phyloP scores from a whole-genome alignment of 2,888 invertebrate genomes.

The Neocrepidodera transversa region DNA sequence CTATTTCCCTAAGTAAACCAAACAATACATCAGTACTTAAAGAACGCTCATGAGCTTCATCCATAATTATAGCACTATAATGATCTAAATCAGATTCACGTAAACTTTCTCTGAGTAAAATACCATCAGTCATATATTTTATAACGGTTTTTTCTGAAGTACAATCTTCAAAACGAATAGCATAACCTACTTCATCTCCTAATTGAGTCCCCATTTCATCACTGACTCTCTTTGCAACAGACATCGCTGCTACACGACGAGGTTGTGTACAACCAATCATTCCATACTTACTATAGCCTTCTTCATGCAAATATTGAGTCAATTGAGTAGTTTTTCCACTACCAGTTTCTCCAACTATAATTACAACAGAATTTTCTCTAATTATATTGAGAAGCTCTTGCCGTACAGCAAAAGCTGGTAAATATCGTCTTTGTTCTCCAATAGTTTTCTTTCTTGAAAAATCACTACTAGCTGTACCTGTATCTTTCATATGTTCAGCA shows the following conservation, averaged over 20 bases:
- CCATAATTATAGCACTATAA: slow-evolving; percentile 99
- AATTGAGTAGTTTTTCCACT: slow-evolving; percentile 98
- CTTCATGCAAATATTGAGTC: slow-evolving; percentile 97
- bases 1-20: slow-evolving; percentile 90
- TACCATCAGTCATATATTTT: slow-evolving; percentile 99
- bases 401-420: slow-evolving; percentile 95
- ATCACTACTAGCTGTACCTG: slow-evolving; percentile 73
- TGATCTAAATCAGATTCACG: slow-evolving; percentile 96
- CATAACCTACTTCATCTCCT: slow-evolving; percentile 90
- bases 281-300: slow-evolving; percentile 90
- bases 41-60: slow-evolving; percentile 98
- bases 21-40: slow-evolving; percentile 98
- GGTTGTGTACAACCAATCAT: slow-evolving; percentile 97
- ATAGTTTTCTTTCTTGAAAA: slow-evolving; percentile 88
- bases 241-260: slow-evolving; percentile 97
- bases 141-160: slow-evolving; percentile 93
- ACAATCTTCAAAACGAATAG: slow-evolving; percentile 99
- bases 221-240: slow-evolving; percentile 97
- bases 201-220: slow-evolving; percentile 95
- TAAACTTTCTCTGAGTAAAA: slow-evolving; percentile 92
- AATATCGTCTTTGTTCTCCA: slow-evolving; percentile 84
- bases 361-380: slow-evolving; percentile 91
- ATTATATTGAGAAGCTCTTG: slow-evolving; percentile 92
- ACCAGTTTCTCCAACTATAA: slow-evolving; percentile 95
- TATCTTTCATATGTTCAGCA: slow-evolving; percentile 89